Conservation (phyloP, 2,113 vertebrate genomes). For the Laterallus jamaicensis region DNA sequence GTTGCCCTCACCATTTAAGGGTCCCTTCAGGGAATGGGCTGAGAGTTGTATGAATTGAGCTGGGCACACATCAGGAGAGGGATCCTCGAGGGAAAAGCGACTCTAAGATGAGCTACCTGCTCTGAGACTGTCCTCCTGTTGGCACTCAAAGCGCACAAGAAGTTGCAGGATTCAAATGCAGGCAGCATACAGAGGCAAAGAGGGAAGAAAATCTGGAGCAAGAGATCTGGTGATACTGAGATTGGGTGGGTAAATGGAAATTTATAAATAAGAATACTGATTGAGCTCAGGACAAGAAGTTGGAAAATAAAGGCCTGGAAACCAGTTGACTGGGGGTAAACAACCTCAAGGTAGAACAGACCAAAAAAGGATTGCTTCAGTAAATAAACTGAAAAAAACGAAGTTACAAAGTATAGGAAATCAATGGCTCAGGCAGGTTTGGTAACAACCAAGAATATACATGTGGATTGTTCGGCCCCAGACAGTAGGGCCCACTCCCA, state of each 20-base stretch:
- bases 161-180: background rate
- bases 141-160: background rate
- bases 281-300: background rate
- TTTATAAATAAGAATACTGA: background rate
- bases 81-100: background rate
- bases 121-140: background rate
- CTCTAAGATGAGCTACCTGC: background rate
- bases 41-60: background rate
- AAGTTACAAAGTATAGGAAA: background rate
- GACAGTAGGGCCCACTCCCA: too few relatives aligned
- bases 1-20: background rate
- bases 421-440: background rate
- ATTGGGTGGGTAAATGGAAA: background rate
- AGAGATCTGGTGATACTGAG: background rate
- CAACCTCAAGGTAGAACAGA: background rate
- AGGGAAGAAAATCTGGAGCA: background rate
- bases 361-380: background rate
- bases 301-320: background rate
- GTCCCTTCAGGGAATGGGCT: background rate
- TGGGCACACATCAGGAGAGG: background rate
- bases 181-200: background rate
- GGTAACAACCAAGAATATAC: background rate
- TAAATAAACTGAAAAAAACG: background rate
- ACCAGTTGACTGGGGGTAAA: background rate
- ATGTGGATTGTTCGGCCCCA: too few relatives aligned